phyloP scores from a whole-genome alignment of 2,797 vertebrate species.

The Bucorvus abyssinicus region DNA sequence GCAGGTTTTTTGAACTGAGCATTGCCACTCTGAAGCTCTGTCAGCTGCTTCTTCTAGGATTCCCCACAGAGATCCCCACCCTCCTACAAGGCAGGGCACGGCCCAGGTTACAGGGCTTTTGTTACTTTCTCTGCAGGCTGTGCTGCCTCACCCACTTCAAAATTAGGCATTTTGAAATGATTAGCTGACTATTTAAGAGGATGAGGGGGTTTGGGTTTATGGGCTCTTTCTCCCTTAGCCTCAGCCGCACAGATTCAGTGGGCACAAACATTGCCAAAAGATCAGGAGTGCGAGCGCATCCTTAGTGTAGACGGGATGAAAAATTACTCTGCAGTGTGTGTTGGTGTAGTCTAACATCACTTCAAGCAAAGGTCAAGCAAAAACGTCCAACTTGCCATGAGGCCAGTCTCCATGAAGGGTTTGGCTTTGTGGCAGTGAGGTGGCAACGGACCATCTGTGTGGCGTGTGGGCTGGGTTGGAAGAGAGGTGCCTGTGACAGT shows the following conservation, averaged over 20 bases:
- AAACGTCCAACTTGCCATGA: not conserved
- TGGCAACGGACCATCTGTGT: not conserved
- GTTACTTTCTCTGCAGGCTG: not conserved
- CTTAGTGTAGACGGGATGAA: not conserved
- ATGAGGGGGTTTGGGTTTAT: not conserved
- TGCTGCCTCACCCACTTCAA: not conserved
- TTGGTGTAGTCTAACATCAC: not conserved
- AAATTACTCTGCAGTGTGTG: not conserved
- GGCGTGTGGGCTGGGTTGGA: not conserved
- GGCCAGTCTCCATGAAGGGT: not conserved
- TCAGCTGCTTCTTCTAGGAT: not conserved
- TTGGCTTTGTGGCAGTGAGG: not conserved
- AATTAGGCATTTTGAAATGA: not conserved
- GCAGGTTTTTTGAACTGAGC: not conserved
- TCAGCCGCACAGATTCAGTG: not conserved
- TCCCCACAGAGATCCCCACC: not conserved
- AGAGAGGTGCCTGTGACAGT: not conserved
- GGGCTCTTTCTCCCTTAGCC: not conserved
- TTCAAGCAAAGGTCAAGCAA: not conserved
- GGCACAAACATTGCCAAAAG: not conserved
- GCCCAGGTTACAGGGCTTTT: not conserved
- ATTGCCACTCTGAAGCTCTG: not conserved
- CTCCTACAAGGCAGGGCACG: not conserved
- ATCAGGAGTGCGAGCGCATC: rapidly evolving
- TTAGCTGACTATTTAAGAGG: not conserved